Conservation (phyloP, 2,888 invertebrate species). For the Perithous albicinctus region DNA sequence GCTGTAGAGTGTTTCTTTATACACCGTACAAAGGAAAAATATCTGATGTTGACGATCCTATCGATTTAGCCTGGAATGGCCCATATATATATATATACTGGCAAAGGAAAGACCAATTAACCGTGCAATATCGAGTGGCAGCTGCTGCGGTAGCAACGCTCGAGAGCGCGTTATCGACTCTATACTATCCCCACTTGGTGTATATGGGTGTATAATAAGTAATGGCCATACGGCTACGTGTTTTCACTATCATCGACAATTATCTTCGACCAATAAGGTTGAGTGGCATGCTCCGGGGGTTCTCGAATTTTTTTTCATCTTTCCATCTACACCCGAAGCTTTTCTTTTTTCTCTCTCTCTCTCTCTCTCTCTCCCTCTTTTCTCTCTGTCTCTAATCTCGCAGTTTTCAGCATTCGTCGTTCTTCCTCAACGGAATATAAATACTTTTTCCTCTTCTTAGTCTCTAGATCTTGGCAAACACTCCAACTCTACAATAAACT, state of each 20-base stretch:
- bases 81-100: slow-evolving; percentile 14
- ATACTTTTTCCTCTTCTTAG: slow-evolving; percentile 19
- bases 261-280: slow-evolving; percentile 73
- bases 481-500: slow-evolving; percentile 13
- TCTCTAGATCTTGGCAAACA: slow-evolving; percentile 1
- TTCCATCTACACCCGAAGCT: no score
- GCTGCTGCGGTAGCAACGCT: slow-evolving; percentile 60
- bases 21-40: no score
- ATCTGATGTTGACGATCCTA: no score
- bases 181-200: slow-evolving; percentile 31
- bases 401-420: slow-evolving; percentile 5
- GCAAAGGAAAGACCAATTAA: slow-evolving; percentile 57
- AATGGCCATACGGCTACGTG: slow-evolving; percentile 73
- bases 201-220: slow-evolving; percentile 65
- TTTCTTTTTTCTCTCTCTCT: background rate
- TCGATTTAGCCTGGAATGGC: no score
- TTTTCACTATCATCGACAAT: slow-evolving; percentile 73
- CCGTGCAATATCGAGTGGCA: slow-evolving; percentile 64
- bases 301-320: slow-evolving; percentile 43
- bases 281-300: slow-evolving; percentile 53
- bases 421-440: slow-evolving; percentile 26
- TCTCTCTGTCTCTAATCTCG: background rate
- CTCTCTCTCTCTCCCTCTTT: background rate
- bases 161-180: slow-evolving; percentile 51
- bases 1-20: no score